Evolutionary conservation across 1,140 invertebrate genomes (phyloP), one percentile per base, ranked within the genome.

Genomic region (Cyrtorhinus lividipennis): DNA sequence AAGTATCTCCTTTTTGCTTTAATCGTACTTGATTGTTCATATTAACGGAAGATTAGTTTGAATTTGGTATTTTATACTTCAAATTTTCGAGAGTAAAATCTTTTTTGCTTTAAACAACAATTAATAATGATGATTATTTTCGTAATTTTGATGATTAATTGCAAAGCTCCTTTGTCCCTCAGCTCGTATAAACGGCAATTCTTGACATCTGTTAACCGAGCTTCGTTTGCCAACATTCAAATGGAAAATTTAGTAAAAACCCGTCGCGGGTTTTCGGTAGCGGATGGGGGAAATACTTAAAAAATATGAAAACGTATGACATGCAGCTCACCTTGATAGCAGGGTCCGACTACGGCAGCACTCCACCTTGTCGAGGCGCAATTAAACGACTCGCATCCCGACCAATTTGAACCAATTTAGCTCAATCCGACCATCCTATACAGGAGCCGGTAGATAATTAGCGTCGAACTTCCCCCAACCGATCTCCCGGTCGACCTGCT

Each of bases 311-410:
- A 57, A 57, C 18, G 18, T n/a, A 57, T 22, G 12, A 13, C 20
- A 24, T 8, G 12, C 8, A 56, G 24, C 56, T 57, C 24, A 57
- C 56, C 56, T 23, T 57, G 18, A 18, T 15, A 57, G 18, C 24
- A 23, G 22, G 2, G 18, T 57, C 2, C 13, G 18, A 57, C 56
- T 57, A 24, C 48, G 24, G 3, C 24, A 13, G 24, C 18, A 3
- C 5, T n/a, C 8, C 13, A 15, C 56, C 56, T 57, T 15, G 22
- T 57, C 38, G n/a, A 15, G 20, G 2, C 15, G 15, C 56, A 57
- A 57, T 57, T 57, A 57, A 57, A 57, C 56, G 24, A 57, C 24
- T 57, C 56, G 15, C 56, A 15, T 24, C 56, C 56, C 56, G 22
- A 15, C 15, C 18, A 57, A n/a, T n/a, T n/a, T 15, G 13, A 56